Conservation (phyloP, 2,113 vertebrate genomes). For the Anthoscopus minutus region DNA sequence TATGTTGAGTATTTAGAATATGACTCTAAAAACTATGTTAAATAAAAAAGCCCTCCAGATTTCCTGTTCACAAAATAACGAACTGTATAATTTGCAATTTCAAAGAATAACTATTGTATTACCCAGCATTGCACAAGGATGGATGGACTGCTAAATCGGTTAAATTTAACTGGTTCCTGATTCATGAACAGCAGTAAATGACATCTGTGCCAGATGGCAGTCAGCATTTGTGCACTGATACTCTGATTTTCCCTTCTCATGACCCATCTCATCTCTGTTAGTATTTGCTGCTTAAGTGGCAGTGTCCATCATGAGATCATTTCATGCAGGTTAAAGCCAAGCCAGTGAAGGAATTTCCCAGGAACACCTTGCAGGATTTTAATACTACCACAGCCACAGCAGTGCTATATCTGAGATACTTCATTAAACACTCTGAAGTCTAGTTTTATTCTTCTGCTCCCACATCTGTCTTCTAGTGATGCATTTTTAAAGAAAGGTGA, state of each 20-base stretch:
- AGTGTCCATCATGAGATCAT: neutral
- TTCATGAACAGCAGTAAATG: conserved; percentile 58
- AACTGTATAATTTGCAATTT: neutral
- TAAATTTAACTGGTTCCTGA: conserved; percentile 56
- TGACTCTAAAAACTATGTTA: neutral
- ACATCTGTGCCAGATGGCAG: conserved; percentile 63
- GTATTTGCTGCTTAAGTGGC: conserved; percentile 1
- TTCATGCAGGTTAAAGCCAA: neutral
- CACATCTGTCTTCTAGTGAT: neutral
- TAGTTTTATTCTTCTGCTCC: neutral
- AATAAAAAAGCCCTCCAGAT: neutral
- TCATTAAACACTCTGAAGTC: neutral
- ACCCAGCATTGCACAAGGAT: neutral
- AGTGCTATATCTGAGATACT: neutral
- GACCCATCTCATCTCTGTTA: neutral
- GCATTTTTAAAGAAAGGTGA: neutral
- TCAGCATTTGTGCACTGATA: neutral
- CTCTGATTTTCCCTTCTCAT: neutral
- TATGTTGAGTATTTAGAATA: neutral
- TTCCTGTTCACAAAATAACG: neutral
- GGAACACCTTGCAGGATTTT: neutral
- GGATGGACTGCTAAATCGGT: neutral
- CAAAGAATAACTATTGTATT: conserved; percentile 22
- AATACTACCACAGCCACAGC: neutral
- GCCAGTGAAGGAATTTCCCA: neutral